phyloP scores from a whole-genome alignment of 2,113 vertebrate species.

The Miniopterus natalensis region DNA sequence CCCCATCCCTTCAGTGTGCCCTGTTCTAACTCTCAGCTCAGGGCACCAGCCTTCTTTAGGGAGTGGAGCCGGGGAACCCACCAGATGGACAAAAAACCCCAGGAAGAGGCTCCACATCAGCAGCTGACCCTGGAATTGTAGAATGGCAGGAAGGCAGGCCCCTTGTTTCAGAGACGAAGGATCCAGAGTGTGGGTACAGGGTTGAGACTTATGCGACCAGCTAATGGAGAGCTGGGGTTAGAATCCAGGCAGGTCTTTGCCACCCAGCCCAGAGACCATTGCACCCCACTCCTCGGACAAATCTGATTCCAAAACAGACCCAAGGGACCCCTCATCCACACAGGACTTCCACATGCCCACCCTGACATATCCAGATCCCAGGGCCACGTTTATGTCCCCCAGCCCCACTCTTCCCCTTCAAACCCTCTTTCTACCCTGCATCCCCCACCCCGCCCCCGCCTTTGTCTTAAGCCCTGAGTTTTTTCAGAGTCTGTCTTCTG shows the following conservation, averaged over 20 bases:
- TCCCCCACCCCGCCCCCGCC: fast-evolving
- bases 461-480: neutral
- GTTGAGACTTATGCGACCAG: neutral
- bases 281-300: neutral
- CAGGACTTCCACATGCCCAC: neutral
- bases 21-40: neutral
- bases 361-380: fast-evolving
- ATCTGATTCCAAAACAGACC: neutral
- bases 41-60: neutral
- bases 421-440: neutral
- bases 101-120: neutral
- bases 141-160: neutral
- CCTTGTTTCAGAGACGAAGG: neutral
- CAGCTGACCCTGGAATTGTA: neutral
- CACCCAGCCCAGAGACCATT: neutral
- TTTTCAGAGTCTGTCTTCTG: neutral
- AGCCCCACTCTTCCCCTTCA: neutral
- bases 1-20: fast-evolving
- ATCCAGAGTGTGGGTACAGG: neutral
- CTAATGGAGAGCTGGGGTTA: neutral
- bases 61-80: neutral
- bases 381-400: neutral
- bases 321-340: neutral
- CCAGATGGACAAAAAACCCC: neutral
- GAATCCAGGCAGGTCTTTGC: neutral